Conservation (phyloP, 2,888 invertebrate species). For the Orthosia gothica region DNA sequence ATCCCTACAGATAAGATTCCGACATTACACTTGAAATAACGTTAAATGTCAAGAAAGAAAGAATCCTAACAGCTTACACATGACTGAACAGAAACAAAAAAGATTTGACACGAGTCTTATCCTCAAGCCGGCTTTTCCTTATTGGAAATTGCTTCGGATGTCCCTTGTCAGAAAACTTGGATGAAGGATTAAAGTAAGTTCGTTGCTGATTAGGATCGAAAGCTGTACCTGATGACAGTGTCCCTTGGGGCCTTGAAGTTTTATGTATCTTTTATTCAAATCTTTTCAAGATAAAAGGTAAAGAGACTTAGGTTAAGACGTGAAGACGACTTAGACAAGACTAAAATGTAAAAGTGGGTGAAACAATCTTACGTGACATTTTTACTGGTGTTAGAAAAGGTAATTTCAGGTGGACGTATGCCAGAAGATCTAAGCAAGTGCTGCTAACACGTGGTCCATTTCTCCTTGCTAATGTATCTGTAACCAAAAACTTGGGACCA, state of each 20-base stretch:
- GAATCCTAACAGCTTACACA: constrained; percentile 57
- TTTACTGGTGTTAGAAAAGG: constrained; percentile 31
- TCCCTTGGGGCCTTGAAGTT: constrained; percentile 40
- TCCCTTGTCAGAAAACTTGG: constrained; percentile 67
- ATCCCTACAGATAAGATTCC: constrained; percentile 25
- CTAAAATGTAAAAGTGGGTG: not conserved
- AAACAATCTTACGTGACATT: constrained; percentile 13
- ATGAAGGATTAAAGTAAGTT: constrained; percentile 68
- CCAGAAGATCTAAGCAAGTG: constrained; percentile 21
- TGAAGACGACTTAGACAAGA: too few species aligned
- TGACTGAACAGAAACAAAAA: constrained; percentile 70
- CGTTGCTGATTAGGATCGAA: constrained; percentile 56
- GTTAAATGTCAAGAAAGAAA: constrained; percentile 35
- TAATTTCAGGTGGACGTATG: constrained; percentile 21
- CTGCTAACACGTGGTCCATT: constrained; percentile 20
- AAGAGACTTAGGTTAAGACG: not conserved
- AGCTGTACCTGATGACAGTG: constrained; percentile 50
- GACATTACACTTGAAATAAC: constrained; percentile 28
- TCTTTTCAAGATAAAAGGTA: not conserved
- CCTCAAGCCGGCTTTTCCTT: constrained; percentile 59
- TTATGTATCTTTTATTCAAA: constrained; percentile 28
- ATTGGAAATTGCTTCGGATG: constrained; percentile 68
- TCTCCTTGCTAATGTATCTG: constrained; percentile 31
- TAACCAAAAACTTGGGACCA: constrained; percentile 30
- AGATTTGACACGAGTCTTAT: constrained; percentile 67